These are phyloP conservation scores for Desmodus rotundus DNA, from an alignment of 2,113 vertebrate genomes.

Conservation along the genomic window DNA sequence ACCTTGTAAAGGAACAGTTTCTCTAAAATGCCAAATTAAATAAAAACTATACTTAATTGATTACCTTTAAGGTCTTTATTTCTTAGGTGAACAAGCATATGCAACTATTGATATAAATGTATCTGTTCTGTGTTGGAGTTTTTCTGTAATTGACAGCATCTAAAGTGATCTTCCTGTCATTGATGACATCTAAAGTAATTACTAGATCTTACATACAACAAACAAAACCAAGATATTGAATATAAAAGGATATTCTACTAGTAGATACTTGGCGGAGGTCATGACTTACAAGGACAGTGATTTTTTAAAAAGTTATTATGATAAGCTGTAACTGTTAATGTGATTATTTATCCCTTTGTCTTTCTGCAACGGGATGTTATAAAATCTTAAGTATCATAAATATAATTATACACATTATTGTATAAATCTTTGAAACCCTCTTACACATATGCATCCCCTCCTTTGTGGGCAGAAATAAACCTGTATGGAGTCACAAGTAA, in stretches of 20 bases:
- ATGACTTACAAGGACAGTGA: neutral
- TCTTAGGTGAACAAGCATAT: neutral
- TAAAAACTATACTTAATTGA: neutral
- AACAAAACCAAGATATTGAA: neutral
- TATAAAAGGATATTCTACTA: neutral
- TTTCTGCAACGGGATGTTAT: neutral
- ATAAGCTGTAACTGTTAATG: neutral
- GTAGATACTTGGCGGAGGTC: neutral
- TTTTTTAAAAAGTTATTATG: neutral
- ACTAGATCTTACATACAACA: neutral
- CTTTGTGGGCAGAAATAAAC: neutral
- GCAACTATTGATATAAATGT: neutral
- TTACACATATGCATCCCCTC: neutral
- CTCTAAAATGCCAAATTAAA: conserved; percentile 12
- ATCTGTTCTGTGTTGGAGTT: neutral
- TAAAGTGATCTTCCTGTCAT: neutral
- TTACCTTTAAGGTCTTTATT: neutral
- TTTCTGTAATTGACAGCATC: neutral
- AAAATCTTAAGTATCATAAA: neutral
- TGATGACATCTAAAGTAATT: neutral
- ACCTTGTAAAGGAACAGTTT: neutral
- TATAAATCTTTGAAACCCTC: neutral
- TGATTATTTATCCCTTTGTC: neutral
- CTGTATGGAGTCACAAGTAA: neutral
- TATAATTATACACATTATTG: neutral